A percentile compares a stretch with the other conserved stretches of the same genome.
Evolutionary conservation across 2,797 vertebrate genomes (phyloP).

Genomic region (Prionace glauca): DNA sequence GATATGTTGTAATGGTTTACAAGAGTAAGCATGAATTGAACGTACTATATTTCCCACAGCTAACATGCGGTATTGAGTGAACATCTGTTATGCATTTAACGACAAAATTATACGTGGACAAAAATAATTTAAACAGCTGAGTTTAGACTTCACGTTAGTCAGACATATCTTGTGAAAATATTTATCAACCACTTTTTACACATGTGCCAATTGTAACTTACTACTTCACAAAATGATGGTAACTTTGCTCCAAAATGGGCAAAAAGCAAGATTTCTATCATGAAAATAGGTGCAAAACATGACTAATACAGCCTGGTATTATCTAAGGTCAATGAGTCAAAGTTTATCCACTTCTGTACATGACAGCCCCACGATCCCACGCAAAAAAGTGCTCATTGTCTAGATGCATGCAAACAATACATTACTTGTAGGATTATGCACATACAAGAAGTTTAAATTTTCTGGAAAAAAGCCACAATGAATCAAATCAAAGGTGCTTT

Average conservation of each 20-base stretch:
- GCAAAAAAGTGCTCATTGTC: not conserved
- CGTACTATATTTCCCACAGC: not conserved
- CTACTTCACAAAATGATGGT: not conserved
- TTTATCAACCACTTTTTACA: not conserved
- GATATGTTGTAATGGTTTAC: not conserved
- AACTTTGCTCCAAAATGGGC: not conserved
- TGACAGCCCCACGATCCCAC: too few species aligned
- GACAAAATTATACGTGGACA: not conserved
- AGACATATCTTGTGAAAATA: not conserved
- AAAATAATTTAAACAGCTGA: not conserved
- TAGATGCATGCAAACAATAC: not conserved
- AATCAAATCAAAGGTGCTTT: not conserved
- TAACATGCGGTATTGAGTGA: not conserved
- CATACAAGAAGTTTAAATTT: not conserved
- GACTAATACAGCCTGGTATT: not conserved
- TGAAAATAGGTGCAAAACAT: not conserved
- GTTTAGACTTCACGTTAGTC: not conserved
- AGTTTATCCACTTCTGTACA: not conserved
- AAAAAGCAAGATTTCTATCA: not conserved
- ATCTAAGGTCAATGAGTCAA: not conserved
- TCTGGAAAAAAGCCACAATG: not conserved
- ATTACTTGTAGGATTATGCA: not conserved
- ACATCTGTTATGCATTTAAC: conserved; percentile 10
- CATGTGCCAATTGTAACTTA: not conserved
- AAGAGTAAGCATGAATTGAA: not conserved